phyloP scores from a whole-genome alignment of 1,140 invertebrate species.

The Trichonephila inaurata region DNA sequence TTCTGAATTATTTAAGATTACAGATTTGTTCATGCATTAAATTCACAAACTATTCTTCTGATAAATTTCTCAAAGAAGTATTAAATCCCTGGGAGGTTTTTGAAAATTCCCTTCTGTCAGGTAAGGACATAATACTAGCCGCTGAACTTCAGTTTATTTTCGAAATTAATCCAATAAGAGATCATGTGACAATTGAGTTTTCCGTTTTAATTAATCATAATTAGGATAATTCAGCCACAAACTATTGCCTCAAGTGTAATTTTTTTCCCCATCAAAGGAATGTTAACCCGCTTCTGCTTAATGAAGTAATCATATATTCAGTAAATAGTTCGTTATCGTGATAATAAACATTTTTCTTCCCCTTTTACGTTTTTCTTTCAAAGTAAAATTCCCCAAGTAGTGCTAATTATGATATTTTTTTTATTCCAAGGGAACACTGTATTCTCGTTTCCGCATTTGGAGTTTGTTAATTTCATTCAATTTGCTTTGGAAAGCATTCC shows the following conservation, averaged over 20 bases:
- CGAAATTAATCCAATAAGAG: conserved; percentile 45
- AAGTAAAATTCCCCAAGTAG: neutral
- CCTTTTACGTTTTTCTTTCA: neutral
- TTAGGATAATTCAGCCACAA: conserved; percentile 25
- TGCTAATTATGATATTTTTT: neutral
- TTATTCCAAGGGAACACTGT: neutral
- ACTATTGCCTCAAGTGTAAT: neutral
- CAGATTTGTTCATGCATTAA: no score
- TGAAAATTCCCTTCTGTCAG: neutral
- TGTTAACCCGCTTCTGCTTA: neutral
- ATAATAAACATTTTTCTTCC: conserved; percentile 25
- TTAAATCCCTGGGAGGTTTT: neutral
- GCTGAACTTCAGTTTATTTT: neutral
- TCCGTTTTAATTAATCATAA: conserved; percentile 26
- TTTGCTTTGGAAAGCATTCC: neutral
- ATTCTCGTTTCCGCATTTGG: neutral
- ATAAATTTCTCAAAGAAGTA: neutral
- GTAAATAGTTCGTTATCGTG: conserved; percentile 38
- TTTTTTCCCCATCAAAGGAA: neutral
- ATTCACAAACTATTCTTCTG: no score
- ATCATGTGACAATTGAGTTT: neutral
- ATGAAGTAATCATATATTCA: conserved; percentile 38
- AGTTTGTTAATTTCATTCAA: neutral
- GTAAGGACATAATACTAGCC: neutral
- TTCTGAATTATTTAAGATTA: no score